Conservation (phyloP, 2,888 invertebrate species). For the Rhingia campestris region DNA sequence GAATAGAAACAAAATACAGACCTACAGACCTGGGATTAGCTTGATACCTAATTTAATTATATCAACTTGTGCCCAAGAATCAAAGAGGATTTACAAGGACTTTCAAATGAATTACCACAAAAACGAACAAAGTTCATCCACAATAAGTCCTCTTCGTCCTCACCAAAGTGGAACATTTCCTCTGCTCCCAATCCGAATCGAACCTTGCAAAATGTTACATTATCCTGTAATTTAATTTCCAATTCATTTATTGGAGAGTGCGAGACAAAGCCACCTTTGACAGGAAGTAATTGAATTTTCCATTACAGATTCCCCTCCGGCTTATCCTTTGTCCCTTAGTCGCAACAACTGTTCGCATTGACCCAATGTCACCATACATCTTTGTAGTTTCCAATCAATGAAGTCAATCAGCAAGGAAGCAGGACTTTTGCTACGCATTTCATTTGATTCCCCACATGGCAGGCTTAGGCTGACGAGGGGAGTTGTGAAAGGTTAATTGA, state of each 20-base stretch:
- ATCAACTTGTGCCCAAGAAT: not conserved
- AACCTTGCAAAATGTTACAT: not conserved
- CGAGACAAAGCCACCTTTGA: not conserved
- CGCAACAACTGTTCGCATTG: not conserved
- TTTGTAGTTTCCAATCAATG: not conserved
- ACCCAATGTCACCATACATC: not conserved
- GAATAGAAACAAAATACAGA: no score
- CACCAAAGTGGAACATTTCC: not conserved
- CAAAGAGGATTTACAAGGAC: not conserved
- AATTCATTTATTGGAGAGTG: no score
- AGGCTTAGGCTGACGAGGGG: not conserved
- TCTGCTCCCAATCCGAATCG: no score
- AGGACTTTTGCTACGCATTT: not conserved
- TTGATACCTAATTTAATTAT: no score
- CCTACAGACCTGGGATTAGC: no score
- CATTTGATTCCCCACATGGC: not conserved
- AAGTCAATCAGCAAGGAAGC: not conserved
- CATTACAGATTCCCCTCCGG: not conserved
- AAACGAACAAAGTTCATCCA: no score
- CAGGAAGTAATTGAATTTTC: slow-evolving; percentile 5
- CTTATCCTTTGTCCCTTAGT: slow-evolving; percentile 5
- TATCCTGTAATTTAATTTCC: not conserved
- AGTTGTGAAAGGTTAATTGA: not conserved
- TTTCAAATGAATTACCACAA: not conserved
- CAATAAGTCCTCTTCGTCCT: no score